These are phyloP conservation scores for Neuroscelio doddi DNA, from an alignment of 2,888 invertebrate genomes.

Conservation along the genomic window DNA sequence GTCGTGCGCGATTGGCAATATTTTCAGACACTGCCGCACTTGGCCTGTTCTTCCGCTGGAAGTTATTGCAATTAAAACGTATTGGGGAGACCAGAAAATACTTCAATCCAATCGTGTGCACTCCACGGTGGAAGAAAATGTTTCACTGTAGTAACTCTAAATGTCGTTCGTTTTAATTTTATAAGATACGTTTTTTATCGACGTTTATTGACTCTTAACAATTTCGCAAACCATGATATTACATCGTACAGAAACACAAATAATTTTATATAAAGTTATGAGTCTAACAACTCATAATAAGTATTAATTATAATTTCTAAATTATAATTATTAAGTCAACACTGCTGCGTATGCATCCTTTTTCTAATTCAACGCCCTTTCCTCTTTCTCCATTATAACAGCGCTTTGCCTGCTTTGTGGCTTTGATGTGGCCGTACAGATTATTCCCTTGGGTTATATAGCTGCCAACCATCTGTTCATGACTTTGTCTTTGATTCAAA, in stretches of 20 bases:
- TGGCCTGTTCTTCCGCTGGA: constrained; percentile 7
- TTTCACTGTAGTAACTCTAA: constrained; percentile 11
- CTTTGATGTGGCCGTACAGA: constrained; percentile 4
- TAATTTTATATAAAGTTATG: too few species aligned
- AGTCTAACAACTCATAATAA: too few species aligned
- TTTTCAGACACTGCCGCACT: constrained; percentile 18
- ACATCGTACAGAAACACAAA: too few species aligned
- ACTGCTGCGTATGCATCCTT: neutral
- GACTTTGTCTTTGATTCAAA: neutral
- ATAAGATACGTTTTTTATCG: too few species aligned
- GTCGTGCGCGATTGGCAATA: constrained; percentile 22
- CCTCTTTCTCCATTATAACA: neutral
- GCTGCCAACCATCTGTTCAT: neutral
- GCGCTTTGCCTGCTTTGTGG: constrained; percentile 2
- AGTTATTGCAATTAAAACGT: constrained; percentile 4
- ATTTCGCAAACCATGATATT: too few species aligned
- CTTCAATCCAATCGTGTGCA: constrained; percentile 15
- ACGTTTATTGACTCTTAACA: too few species aligned
- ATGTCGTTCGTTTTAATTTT: constrained; percentile 9
- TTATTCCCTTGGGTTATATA: constrained; percentile 5
- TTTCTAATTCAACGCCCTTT: constrained; percentile 2
- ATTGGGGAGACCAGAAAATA: constrained; percentile 16
- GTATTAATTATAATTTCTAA: too few species aligned
- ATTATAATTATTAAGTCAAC: neutral
- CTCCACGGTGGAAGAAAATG: constrained; percentile 22